Evolutionary conservation across 2,888 invertebrate species (phyloP), one percentile per base, ranked within the genome.

Genomic region (Sarcophaga caerulescens): DNA sequence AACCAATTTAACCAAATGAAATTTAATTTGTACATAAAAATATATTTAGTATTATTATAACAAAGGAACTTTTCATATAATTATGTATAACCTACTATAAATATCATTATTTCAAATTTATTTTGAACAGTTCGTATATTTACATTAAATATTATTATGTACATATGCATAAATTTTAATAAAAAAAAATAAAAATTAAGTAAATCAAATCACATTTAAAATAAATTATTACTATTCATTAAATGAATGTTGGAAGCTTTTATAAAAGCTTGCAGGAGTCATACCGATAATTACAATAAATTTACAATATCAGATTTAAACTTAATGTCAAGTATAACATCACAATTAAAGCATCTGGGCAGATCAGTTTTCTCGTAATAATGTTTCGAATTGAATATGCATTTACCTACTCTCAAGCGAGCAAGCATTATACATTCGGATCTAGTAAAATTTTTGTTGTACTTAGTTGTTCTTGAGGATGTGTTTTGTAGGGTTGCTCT

Each of bases 191-290:
- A 35, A 35, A 69, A 80, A 76, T 60, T 75, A 76, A 73, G 60
- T 85, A 81, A 75, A 69, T 75, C 74, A 75, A 63, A 79, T 82
- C 69, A 76, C 68, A 82, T 70, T 79, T 57, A 69, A 73, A 69
- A 52, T 81, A 60, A 85, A 71, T 73, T 23, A 79, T 69, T 78
- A 78, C 14, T 82, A 60, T 74, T 35, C 12, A 5, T 19, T 76
- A 1, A 19, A 69, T 21, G 6, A 21, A 21, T 69, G n/a, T 69
- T 23, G 21, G 45, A 68, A 69, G 23, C 19, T 5, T 45, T 52
- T 69, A 21, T 23, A 11, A 8, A 25, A 68, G 68, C 47, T 47
- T 68, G 21, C 17, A 45, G 25, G 4, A 35, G 14, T 52, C 17
- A 52, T 35, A 35, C 35, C 35, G 35, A 35, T 35, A 35, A 35